Evolutionary conservation across 2,888 invertebrate genomes (phyloP), one percentile per base, ranked within the genome.

Genomic region (Seira musarum): DNA sequence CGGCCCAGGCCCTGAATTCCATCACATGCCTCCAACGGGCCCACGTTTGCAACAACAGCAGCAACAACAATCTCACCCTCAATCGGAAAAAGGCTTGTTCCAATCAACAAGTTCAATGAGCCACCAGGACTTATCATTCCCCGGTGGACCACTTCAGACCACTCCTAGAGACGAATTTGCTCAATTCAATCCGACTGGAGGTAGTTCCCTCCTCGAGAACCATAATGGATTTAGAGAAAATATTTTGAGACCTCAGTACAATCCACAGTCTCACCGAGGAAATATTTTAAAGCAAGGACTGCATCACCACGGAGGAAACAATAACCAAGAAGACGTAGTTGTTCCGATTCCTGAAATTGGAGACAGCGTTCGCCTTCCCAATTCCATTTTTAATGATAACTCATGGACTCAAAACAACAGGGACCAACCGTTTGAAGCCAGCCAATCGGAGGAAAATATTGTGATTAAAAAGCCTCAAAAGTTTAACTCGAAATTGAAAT

Each of bases 381-480:
- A 81, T 8, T 71, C 79, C 17, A 67, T 84, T 61, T 84, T 83
- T 61, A 73, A 61, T 15, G 84, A 85, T 67, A 82, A 83, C 65
- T 73, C 77, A 24, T 81, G 84, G 84, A 76, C 74, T 6, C 75
- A 82, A 15, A 66, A 64, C n/a, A 75, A 81, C 17, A 35, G 69
- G 1, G 49, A 70, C 1, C 69, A 67, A n/a, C 61, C 24, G 0
- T 80, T 82, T 40, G 76, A 80, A 21, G 66, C 82, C 1, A 85
- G 85, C 68, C 82, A 85, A 25, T 83, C 84, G 0, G 85, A 86
- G 63, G 86, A 85, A 49, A 78, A 77, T 13, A 70, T 85, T 57
- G 84, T 86, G 8, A 80, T 81, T 15, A 77, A 81, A 24, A 86
- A 85, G 71, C 84, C 86, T 19, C 82, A 81, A 13, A 84, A 84